Evolutionary conservation across 2,113 vertebrate genomes (phyloP), one percentile per base, ranked within the genome.

Genomic region (Fregetta grallaria): DNA sequence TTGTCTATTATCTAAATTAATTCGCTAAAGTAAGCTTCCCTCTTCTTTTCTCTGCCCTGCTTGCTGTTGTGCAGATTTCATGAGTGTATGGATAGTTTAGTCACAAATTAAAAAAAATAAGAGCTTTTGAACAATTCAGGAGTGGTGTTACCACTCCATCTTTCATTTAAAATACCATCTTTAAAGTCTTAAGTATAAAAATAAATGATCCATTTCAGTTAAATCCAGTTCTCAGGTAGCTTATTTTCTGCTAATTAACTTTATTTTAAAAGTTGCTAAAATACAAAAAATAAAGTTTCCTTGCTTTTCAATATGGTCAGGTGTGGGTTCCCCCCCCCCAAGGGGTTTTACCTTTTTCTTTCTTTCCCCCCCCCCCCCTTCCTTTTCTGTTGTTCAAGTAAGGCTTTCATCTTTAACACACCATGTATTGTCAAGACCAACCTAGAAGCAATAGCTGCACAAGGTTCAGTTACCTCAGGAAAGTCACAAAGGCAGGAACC

Each of bases 281-380:
- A 42, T 26, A 65, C 18, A 76, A 38, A 56, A 67, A 26, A 20
- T 13, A 49, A 78, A 4, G 21, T 58, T 83, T 67, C 42, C n/a
- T 85, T 82, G 6, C 14, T 62, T 78, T 72, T 66, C 78, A 55
- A 53, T 26, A 83, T 6, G 38, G 15, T 13, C 25, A 65, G 10
- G 38, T 38, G 38, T 38, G 38, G 38, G 8, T 38, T 25, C 3
- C 3, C 14, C 4, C 3, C 15, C 18, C 7, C 21, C n/a, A n/a
- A 18, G 6, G 25, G 15, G 17, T 13, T 50, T 78, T 58, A 29
- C 17, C 25, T 45, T 55, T 70, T 36, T 18, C 7, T 58, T 70
- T 56, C 13, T 61, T 49, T 2, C 13, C 8, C 5, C 6, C 6
- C 5, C n/a, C 4, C 8, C 5, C 6, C 5, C 7, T 36, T 38